Evolutionary conservation across 2,113 vertebrate species (phyloP).

Genomic region (Maccullochella peelii): DNA sequence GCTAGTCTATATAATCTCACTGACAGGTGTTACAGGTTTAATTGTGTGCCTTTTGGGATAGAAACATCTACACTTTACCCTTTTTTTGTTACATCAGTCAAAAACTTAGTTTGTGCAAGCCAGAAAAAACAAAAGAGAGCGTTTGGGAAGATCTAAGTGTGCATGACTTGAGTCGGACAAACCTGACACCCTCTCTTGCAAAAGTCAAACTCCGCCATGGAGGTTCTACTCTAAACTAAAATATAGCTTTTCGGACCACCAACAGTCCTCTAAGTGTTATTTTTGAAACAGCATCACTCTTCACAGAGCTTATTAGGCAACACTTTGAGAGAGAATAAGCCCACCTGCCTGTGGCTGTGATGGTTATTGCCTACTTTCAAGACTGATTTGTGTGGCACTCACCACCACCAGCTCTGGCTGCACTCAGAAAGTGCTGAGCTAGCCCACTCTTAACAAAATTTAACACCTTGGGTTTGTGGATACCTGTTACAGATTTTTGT

Average conservation of each 20-base stretch:
- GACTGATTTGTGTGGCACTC: conserved; percentile 67
- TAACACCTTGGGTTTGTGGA: conserved; percentile 48
- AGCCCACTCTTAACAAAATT: conserved; percentile 49
- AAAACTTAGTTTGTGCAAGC: not conserved
- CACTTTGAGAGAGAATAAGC: conserved; percentile 41
- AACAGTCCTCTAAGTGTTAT: conserved; percentile 18
- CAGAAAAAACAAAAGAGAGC: not conserved
- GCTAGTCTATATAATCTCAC: not conserved
- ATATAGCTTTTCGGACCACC: conserved; percentile 8
- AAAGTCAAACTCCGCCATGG: not conserved
- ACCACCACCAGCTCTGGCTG: conserved; percentile 36
- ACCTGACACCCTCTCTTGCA: not conserved
- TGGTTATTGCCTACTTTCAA: conserved; percentile 58
- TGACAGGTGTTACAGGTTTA: not conserved
- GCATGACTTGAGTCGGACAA: not conserved
- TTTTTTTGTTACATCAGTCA: not conserved
- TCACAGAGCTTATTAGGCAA: conserved; percentile 48
- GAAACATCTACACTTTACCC: not conserved
- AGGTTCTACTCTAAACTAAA: conserved; percentile 22
- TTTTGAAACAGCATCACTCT: conserved; percentile 42
- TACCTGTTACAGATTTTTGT: conserved; percentile 21
- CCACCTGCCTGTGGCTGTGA: conserved; percentile 35
- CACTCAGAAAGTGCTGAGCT: conserved; percentile 65
- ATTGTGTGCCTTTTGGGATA: not conserved
- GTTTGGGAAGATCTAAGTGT: not conserved